A percentile compares a stretch with the other conserved stretches of the same genome.
Conservation (phyloP, 2,113 vertebrate species). For the Electrona antarctica region DNA sequence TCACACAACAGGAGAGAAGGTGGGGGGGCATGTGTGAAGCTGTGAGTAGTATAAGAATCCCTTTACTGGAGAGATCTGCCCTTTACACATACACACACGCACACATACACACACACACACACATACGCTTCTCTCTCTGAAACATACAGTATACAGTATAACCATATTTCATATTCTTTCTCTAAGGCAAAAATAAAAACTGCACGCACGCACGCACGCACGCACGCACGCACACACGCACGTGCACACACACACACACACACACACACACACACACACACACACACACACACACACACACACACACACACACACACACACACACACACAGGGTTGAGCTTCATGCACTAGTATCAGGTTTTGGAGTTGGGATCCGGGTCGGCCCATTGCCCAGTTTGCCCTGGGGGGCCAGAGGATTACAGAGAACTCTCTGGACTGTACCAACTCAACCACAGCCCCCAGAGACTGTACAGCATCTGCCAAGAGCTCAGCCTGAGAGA, state of each 20-base stretch:
- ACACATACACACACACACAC: conserved; percentile 13
- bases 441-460: not conserved
- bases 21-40: not conserved
- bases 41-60: not conserved
- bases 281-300: not conserved
- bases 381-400: not conserved
- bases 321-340: not conserved
- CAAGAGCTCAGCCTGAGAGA: not conserved
- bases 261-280: conserved; percentile 1
- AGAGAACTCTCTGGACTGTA: conserved; percentile 1
- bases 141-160: too few relatives aligned
- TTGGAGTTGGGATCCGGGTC: not conserved
- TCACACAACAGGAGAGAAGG: too few relatives aligned
- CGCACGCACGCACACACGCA: too few relatives aligned
- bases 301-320: conserved; percentile 4
- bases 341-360: not conserved
- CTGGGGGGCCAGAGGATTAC: not conserved
- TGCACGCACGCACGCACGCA: too few relatives aligned
- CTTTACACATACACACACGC: conserved; percentile 8
- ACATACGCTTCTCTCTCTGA: not conserved
- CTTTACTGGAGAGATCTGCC: not conserved
- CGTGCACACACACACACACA: conserved; percentile 4
- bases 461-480: conserved; percentile 41
- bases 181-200: too few relatives aligned
- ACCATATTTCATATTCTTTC: too few relatives aligned